These are phyloP conservation scores for Punctoribates punctum DNA, from an alignment of 2,888 invertebrate species.

Conservation along the genomic window DNA sequence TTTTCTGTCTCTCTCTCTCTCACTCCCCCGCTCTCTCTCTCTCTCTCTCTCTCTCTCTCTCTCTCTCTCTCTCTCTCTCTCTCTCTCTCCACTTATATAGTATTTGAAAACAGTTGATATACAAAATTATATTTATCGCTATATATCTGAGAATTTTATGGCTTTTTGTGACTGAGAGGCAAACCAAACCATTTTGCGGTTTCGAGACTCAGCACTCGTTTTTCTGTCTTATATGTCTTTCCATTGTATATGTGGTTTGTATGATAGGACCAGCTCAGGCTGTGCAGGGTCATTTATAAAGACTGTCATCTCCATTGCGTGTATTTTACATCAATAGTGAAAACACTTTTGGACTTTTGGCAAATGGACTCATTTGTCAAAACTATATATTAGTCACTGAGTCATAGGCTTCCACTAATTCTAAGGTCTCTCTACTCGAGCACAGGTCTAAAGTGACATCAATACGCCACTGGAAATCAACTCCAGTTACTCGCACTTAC, in stretches of 20 bases:
- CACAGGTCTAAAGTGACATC: too few species aligned
- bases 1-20: constrained; percentile 17
- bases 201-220: background rate
- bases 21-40: too few species aligned
- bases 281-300: constrained; percentile 14
- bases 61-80: background rate
- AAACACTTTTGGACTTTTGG: constrained; percentile 16
- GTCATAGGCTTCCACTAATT: too few species aligned
- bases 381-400: background rate
- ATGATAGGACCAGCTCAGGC: background rate
- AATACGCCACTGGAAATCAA: too few species aligned
- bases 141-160: constrained; percentile 21
- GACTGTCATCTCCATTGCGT: constrained; percentile 24
- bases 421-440: too few species aligned
- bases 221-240: background rate
- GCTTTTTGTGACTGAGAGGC: constrained; percentile 16
- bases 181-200: constrained; percentile 25
- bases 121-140: constrained; percentile 15
- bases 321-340: constrained; percentile 26
- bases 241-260: background rate
- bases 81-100: background rate
- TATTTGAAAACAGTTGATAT: background rate
- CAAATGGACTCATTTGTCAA: constrained; percentile 22
- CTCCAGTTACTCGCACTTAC: too few species aligned
- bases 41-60: background rate